phyloP scores from a whole-genome alignment of 2,113 vertebrate genomes.

The Anguilla japonica region DNA sequence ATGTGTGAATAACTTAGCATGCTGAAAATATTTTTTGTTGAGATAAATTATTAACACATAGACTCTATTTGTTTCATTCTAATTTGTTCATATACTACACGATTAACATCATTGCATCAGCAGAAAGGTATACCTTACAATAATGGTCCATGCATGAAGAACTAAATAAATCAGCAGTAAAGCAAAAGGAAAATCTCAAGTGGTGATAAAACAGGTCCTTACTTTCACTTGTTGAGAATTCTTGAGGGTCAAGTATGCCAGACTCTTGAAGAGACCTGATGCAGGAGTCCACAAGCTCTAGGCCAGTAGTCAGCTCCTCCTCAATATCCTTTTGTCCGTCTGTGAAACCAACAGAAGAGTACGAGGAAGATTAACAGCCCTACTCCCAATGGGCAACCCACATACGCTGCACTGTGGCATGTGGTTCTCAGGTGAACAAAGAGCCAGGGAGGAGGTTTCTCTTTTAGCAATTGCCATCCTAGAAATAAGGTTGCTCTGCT shows the following conservation, averaged over 20 bases:
- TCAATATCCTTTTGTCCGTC: conserved; percentile 98
- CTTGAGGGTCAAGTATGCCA: conserved; percentile 90
- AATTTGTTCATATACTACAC: background rate
- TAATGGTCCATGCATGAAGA: background rate
- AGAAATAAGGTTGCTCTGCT: fast-evolving
- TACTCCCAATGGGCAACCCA: background rate
- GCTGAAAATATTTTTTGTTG: too few relatives aligned
- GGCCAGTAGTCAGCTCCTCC: conserved; percentile 93
- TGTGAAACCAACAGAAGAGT: conserved; percentile 43
- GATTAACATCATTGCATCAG: background rate
- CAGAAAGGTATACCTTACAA: background rate
- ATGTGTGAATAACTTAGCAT: too few relatives aligned
- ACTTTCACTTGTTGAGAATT: conserved; percentile 85
- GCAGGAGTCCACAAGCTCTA: conserved; percentile 97
- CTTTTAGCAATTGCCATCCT: background rate
- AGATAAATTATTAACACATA: too few relatives aligned
- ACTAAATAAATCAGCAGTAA: background rate
- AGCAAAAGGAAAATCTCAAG: background rate
- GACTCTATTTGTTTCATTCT: background rate
- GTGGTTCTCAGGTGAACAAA: background rate
- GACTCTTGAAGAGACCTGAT: conserved; percentile 96
- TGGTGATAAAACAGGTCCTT: conserved; percentile 56
- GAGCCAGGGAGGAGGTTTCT: background rate
- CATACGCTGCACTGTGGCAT: background rate
- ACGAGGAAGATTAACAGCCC: conserved; percentile 1